phyloP scores from a whole-genome alignment of 2,888 invertebrate species.

The Merodon equestris region DNA sequence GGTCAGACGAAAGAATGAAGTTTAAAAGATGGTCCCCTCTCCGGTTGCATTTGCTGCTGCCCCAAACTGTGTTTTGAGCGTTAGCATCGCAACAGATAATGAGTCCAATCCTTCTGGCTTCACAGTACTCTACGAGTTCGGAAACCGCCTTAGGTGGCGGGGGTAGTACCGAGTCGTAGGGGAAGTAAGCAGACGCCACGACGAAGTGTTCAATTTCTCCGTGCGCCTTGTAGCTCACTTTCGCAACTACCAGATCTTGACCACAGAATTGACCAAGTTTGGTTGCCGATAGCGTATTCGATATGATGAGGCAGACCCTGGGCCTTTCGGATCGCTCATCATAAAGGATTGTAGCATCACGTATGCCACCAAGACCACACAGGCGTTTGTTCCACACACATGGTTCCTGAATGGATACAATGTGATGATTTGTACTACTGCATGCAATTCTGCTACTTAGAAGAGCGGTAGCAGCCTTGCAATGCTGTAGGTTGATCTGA shows the following conservation, averaged over 20 bases:
- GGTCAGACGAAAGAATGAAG: neutral
- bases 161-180: neutral
- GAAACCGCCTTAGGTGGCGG: neutral
- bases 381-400: neutral
- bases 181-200: neutral
- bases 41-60: neutral
- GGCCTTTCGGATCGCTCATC: slow-evolving; percentile 6
- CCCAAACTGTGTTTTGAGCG: neutral
- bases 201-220: neutral
- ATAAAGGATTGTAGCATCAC: neutral
- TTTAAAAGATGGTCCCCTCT: neutral
- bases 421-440: no score
- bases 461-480: no score
- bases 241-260: neutral
- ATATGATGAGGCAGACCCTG: neutral
- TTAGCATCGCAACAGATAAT: slow-evolving; percentile 2
- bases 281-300: neutral
- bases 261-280: neutral
- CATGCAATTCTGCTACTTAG: no score
- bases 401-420: neutral
- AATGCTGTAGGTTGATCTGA: no score
- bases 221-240: neutral
- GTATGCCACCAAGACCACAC: neutral
- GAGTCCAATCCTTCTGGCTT: neutral
- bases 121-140: slow-evolving; percentile 4